Evolutionary conservation across 1,140 invertebrate species (phyloP), one percentile per base, ranked within the genome.

Genomic region (Aphelinus atriplicis): DNA sequence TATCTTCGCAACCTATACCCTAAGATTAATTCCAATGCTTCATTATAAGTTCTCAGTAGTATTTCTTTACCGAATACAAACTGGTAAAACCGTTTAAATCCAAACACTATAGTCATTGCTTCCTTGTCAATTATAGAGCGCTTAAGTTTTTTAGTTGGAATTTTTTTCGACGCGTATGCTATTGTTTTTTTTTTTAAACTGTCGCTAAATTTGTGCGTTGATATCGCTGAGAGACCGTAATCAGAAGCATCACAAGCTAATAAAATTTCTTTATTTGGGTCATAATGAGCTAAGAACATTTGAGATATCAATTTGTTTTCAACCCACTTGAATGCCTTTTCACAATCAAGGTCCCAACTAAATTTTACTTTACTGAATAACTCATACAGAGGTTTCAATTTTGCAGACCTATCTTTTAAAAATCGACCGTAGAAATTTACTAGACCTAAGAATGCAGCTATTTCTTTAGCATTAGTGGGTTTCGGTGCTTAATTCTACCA

Each of bases 1-100:
- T 73, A 78, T 75, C 72, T 5, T 7, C 42, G 1, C 10, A n/a
- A 10, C 5, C 9, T n/a, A 46, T 73, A 2, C 50, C 58, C 45
- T 7, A 74, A 43, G 4, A 64, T 7, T 2, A 56, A n/a, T 56
- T n/a, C 7, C 55, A n/a, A 56, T 56, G 26, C 2, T 56, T 7
- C 55, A 56, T 56, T 69, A 70, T 73, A 43, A 1, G 63, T 73
- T 46, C 58, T 45, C 2, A 86, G 53, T 43, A 67, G 80, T 78
- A 88, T 88, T 71, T 79, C 64, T 46, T 83, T 69, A 26, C 89
- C 88, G 74, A 79, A 85, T 0, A 90, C 51, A 84, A 90, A 47
- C 84, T 71, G 60, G 51, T 87, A 82, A 75, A 88, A 89, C 3
- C 81, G 2, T 73, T 86, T 82, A 3, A 83, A 79, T 7, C 81